Conservation (phyloP, 2,113 vertebrate genomes). For the Callopanchax toddi region DNA sequence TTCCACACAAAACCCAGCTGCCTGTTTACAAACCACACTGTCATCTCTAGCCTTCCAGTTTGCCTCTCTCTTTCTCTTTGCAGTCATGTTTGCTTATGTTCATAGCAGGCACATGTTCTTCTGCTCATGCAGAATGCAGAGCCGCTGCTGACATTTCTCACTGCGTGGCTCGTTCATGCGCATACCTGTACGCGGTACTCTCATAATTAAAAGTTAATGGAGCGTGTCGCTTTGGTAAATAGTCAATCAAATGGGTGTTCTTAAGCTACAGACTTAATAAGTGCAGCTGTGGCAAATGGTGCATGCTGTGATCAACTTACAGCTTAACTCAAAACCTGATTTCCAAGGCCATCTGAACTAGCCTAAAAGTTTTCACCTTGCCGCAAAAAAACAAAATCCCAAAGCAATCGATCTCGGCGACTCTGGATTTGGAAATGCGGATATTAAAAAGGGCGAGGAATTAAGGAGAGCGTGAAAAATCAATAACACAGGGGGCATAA, state of each 20-base stretch:
- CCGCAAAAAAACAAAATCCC: conserved; percentile 35
- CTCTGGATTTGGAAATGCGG: conserved; percentile 59
- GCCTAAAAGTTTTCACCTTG: conserved; percentile 10
- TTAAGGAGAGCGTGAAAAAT: conserved; percentile 72
- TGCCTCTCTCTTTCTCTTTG: conserved; percentile 59
- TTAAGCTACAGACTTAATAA: conserved; percentile 25
- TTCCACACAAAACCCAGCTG: conserved; percentile 77
- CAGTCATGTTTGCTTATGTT: conserved; percentile 61
- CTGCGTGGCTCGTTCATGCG: conserved; percentile 32
- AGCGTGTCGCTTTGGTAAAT: conserved; percentile 51
- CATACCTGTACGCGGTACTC: conserved; percentile 52
- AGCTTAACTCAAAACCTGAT: conserved; percentile 38
- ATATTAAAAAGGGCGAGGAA: conserved; percentile 59
- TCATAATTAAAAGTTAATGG: conserved; percentile 69
- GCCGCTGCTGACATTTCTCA: conserved; percentile 42
- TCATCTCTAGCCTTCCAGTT: conserved; percentile 70
- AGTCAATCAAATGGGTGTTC: conserved; percentile 39
- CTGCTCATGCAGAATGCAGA: conserved; percentile 30
- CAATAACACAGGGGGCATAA: conserved; percentile 77
- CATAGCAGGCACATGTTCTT: conserved; percentile 38
- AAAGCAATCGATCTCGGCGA: conserved; percentile 57
- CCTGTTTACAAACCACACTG: conserved; percentile 79
- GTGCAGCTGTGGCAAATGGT: conserved; percentile 27
- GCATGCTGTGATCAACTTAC: conserved; percentile 31
- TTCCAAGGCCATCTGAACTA: conserved; percentile 14